Evolutionary conservation across 92 coral and sea anemone genomes (phyloP), one percentile per base, ranked within the genome.

Genomic region (Virgularia gustaviana): DNA sequence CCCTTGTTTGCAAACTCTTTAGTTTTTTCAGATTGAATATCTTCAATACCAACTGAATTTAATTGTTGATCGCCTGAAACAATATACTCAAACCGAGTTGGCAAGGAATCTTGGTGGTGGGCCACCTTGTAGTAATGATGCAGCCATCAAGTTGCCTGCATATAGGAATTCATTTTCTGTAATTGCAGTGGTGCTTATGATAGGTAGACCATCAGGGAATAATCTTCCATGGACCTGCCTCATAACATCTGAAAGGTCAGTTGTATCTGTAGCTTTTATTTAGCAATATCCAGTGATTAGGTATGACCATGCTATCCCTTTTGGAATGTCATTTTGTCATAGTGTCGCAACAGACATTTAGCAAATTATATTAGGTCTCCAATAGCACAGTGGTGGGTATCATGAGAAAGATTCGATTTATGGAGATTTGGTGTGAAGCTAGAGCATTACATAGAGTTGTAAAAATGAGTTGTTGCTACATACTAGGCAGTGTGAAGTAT

Each of bases 181-280:
- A 25, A 47, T 47, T 5, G 55, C 55, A 47, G 55, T 15, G 22
- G 55, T 19, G 22, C 55, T 47, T 47, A 47, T 47, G 15, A 47
- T 25, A 47, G 55, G 55, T 47, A 47, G 18, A 15, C 55, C 55
- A 47, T 28, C 60, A 13, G 60, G 60, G 60, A 53, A 53, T 16
- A 53, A 28, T 53, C 60, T 53, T 53, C 60, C 60, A 53, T 53
- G 1, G 23, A 53, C 28, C 23, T 53, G 18, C 60, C 60, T 53
- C 60, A 53, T 53, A 53, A 15, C 23, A 16, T 53, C 60, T 53
- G 28, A 13, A n/a, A n/a, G n/a, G n/a, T n/a, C n/a, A n/a, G n/a
- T n/a, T n/a, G n/a, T n/a, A n/a, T n/a, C n/a, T n/a, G n/a, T n/a
- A n/a, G n/a, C n/a, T n/a, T n/a, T n/a, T n/a, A n/a, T n/a, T n/a